Base-by-base conservation (phyloP, 1,140 invertebrate species). In the Dendroctonus ponderosae region DNA sequence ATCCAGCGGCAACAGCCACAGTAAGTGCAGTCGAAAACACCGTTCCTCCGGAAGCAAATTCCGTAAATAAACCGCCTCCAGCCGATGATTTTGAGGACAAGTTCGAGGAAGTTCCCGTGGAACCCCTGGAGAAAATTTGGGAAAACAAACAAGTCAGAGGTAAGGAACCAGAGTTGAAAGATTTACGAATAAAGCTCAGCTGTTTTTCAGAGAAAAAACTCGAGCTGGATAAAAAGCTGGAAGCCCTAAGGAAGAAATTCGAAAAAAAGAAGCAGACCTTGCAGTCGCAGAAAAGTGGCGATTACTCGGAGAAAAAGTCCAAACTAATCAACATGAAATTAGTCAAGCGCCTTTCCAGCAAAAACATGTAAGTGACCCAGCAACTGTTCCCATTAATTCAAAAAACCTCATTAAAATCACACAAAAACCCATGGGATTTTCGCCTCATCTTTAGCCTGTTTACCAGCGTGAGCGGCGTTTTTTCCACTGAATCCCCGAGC, bases 201-300 rank as follows among this genome's bases (percentile, higher is more conserved):
- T 37, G 12, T 51, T 41, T 64, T 56, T 9, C 42, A 66, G 93
- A 96, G 71, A 92, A 94, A 71, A 85, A 88, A 12, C 70, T 84
- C 0, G 93, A 97, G 77, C 77, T 95, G 14, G 91, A 95, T 43
- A 93, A 94, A 74, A 96, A 96, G 76, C 77, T 97, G 49, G 92
- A 95, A 68, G 83, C 85, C 44, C 74, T 97, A 50, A 82, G 86
- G 50, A 92, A 93, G 75, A 96, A 96, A 74, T 88, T 92, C 73
- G 92, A 95, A 64, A 95, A 94, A 80, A 87, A 90, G 69, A 86
- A 85, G 73, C 74, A 82, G 44, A 82, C 86, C 65, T 74, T 87
- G 8, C 82, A 83, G n/a, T 80, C 82, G 15, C 82, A 84, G 43
- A 87, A 87, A 68, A 81, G 80, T n/a, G 79, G 81, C 0, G 77